Evolutionary conservation across 2,113 vertebrate genomes (phyloP).

Genomic region (Ornithorhynchus anatinus): DNA sequence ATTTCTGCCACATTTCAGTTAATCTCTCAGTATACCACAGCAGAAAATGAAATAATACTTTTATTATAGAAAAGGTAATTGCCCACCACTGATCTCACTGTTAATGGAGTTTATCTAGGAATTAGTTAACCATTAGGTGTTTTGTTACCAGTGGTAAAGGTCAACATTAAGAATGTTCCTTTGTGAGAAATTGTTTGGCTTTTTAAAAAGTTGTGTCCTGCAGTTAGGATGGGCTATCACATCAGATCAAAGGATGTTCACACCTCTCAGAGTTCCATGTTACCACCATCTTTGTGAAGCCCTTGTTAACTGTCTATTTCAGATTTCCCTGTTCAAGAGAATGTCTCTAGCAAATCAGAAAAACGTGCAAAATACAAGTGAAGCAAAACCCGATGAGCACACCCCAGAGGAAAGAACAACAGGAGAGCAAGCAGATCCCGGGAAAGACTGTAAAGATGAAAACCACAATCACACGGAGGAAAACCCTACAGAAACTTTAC

Average conservation of each 20-base stretch:
- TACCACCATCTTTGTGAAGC: slow-evolving; percentile 11
- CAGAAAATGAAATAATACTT: no score
- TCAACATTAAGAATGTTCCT: background rate
- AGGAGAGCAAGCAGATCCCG: slow-evolving; percentile 50
- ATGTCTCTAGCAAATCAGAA: slow-evolving; percentile 59
- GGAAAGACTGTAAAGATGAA: slow-evolving; percentile 58
- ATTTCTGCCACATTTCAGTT: no score
- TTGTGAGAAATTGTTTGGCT: background rate
- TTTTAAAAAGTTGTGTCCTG: background rate
- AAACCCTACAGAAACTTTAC: slow-evolving; percentile 43
- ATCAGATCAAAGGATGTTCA: slow-evolving; percentile 5
- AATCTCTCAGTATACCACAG: no score
- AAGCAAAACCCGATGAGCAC: slow-evolving; percentile 47
- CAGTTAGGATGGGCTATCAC: background rate
- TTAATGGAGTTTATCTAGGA: no score
- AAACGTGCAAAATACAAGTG: slow-evolving; percentile 39
- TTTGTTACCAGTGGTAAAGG: slow-evolving; percentile 1
- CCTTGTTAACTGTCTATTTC: slow-evolving; percentile 29
- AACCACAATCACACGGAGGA: slow-evolving; percentile 55
- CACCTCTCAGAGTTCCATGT: background rate
- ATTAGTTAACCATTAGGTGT: no score
- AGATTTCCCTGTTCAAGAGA: slow-evolving; percentile 74
- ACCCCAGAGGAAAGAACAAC: slow-evolving; percentile 47
- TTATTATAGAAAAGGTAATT: no score
- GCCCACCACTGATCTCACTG: no score